Base-by-base conservation (phyloP, 2,797 vertebrate genomes). In the Sebastes itinus region DNA sequence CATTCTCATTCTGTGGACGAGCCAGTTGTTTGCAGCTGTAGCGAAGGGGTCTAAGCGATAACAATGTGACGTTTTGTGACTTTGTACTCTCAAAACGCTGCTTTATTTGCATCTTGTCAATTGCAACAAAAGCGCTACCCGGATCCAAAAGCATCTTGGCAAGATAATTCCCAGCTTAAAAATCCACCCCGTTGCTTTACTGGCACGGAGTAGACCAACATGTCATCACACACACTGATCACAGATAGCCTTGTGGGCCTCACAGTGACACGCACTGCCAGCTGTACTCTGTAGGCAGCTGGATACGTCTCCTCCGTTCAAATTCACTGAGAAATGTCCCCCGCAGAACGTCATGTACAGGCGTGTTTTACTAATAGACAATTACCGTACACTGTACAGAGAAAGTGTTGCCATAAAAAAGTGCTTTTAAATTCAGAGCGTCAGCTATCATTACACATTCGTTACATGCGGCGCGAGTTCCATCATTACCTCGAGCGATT, bases 11-110 rank as follows among this genome's bases (percentile, higher is more conserved):
- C 25, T 35, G 25, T 13, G 59, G 69, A 75, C 14, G 1, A 83
- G 74, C 38, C 67, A n/a, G 73, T 72, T 72, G 75, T 81, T 82
- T 87, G 65, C 81, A 82, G 77, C 80, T 64, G 70, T 56, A 81
- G 46, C 5, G 1, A 56, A 68, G 12, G 61, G 42, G 64, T 33
- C 80, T 64, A n/a, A 64, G 66, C 27, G 7, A 82, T 72, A 32
- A 80, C 66, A 77, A 75, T 32, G 32, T 60, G 35, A 66, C 7
- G 2, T 62, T 80, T 75, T 82, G 52, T 86, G 58, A 75, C 67
- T 80, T 69, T 83, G 30, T 75, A 7, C 52, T 77, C 42, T 78
- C 6, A 74, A 68, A 83, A 80, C 32, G 18, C 72, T 54, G 62
- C 66, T 74, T 76, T 74, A 80, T 76, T 80, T 68, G 64, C 14